A percentile compares a stretch with the other conserved stretches of the same genome.
Conservation (phyloP, 2,113 vertebrate genomes). For the Nicator chloris region DNA sequence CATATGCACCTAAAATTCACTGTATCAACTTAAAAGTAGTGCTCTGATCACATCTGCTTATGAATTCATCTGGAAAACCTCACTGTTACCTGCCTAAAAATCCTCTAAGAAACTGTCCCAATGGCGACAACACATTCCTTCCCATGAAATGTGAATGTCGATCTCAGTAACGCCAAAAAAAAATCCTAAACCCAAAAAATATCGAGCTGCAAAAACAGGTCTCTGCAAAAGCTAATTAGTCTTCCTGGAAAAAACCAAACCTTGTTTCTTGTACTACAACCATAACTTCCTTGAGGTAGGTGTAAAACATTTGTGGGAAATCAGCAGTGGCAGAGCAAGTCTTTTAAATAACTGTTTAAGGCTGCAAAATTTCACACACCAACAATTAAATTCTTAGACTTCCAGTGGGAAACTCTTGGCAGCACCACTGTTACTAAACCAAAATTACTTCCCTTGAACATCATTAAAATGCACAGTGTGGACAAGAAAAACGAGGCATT, state of each 20-base stretch:
- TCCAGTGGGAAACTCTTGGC: background rate
- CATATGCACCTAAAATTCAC: background rate
- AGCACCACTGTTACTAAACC: background rate
- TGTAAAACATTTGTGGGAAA: background rate
- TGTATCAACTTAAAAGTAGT: background rate
- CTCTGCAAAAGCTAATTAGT: background rate
- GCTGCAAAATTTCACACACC: background rate
- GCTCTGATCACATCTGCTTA: background rate
- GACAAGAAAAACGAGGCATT: background rate
- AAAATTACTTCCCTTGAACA: background rate
- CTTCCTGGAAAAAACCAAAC: background rate
- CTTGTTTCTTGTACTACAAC: background rate
- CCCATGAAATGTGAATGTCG: background rate
- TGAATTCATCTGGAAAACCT: background rate
- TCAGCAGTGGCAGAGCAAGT: background rate
- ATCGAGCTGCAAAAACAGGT: background rate
- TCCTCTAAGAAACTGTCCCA: background rate
- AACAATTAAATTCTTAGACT: background rate
- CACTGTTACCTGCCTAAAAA: background rate
- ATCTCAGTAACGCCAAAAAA: background rate
- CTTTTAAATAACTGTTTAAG: background rate
- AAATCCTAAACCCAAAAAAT: fast-evolving
- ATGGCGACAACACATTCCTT: background rate
- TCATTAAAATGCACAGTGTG: background rate
- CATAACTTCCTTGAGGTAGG: background rate